Base-by-base conservation (phyloP, 2,113 vertebrate genomes). In the Pongo abelii region DNA sequence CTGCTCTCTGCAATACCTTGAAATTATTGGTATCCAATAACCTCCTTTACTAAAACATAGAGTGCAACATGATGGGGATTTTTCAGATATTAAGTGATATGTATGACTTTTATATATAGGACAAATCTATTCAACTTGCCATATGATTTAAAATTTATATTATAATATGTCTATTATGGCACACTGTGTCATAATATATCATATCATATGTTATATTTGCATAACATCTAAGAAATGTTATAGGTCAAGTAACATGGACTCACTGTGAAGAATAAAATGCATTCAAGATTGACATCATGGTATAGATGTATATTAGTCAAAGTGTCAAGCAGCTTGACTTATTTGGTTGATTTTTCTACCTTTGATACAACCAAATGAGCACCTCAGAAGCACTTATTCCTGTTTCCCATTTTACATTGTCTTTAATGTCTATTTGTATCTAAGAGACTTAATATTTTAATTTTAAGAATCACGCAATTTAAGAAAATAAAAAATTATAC, bases 1-100 rank as follows among this genome's bases (percentile, higher is more conserved):
- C 32, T 27, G 78, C 8, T 35, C 48, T 97, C 79, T 88, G 48
- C 52, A 97, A 96, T 95, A 91, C 89, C 87, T 97, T 97, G 89
- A 98, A 57, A 93, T 89, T 96, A 78, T 94, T 93, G 72, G 40
- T 97, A 35, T 93, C 95, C 89, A 97, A 55, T 97, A 98, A 97
- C 57, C 17, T 35, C 92, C 85, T 97, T 85, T 88, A 79, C 35
- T 96, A 90, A 98, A 98, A 96, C 74, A 92, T 69, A 70, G 13
- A 85, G 67, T 2, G 1, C 22, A 69, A 48, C 30, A 93, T 70
- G 43, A 77, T 27, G 5, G 70, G 95, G 5, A 46, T 75, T 94
- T 92, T 95, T 97, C 59, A 23, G 35, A 91, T 0, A 23, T 72
- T 88, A 91, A 95, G 94, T 95, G 17, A 5, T 35, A 69, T 38